phyloP scores from a whole-genome alignment of 2,797 vertebrate genomes.

The Poecile montanus region DNA sequence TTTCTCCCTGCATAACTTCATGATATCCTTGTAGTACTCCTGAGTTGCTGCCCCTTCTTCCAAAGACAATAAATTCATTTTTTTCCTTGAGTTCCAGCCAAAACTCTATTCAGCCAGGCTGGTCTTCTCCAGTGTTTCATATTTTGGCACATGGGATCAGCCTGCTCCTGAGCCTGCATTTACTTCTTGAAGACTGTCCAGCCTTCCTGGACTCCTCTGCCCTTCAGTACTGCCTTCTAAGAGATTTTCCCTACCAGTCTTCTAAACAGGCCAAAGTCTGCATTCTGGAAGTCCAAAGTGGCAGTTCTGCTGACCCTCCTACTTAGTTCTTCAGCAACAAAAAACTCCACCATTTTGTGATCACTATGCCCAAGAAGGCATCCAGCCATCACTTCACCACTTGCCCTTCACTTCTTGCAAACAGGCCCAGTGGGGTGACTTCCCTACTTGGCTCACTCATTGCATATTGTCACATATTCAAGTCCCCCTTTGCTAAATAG shows the following conservation, averaged over 20 bases:
- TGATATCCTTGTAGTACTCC: background rate
- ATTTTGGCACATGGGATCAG: background rate
- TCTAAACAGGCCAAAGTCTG: background rate
- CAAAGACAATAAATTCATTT: background rate
- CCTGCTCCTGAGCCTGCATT: background rate
- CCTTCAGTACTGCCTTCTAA: background rate
- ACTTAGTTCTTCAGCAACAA: background rate
- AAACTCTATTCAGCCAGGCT: background rate
- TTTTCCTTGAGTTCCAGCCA: background rate
- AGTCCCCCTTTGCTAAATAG: background rate
- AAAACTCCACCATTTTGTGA: background rate
- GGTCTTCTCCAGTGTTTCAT: background rate
- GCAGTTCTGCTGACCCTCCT: background rate
- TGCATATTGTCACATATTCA: background rate
- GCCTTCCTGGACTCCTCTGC: background rate
- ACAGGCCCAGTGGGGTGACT: fast-evolving
- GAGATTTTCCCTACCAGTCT: background rate
- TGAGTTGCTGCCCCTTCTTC: background rate
- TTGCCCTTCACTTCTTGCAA: background rate
- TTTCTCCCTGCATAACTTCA: background rate
- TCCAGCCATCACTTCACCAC: background rate
- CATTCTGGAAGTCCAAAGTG: background rate
- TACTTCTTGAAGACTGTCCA: background rate
- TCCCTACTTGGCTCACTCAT: background rate
- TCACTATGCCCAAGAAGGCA: background rate